These are phyloP conservation scores for Catostomus latipinnis DNA, from an alignment of 2,797 vertebrate genomes.

Conservation along the genomic window DNA sequence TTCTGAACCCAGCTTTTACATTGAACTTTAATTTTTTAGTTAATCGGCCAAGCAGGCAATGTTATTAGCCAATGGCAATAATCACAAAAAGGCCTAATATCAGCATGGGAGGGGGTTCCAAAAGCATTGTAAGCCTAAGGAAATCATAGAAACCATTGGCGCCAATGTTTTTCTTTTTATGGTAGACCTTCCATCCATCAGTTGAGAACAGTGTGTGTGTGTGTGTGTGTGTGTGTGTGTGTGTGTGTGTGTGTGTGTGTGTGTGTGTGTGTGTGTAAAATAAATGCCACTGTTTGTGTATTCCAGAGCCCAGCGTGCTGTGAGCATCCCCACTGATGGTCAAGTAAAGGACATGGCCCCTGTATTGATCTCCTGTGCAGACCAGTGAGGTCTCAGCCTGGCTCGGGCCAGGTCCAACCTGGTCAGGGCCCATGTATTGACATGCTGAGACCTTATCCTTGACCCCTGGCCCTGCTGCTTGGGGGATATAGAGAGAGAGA, in stretches of 20 bases:
- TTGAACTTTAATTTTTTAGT: too few relatives aligned
- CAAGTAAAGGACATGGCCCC: slow-evolving; percentile 94
- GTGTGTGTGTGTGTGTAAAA: not conserved
- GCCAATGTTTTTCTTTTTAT: too few relatives aligned
- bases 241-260: too few relatives aligned
- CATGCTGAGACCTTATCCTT: slow-evolving; percentile 82
- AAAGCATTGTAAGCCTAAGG: too few relatives aligned
- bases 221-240: too few relatives aligned
- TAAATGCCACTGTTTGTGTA: not conserved
- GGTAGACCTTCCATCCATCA: too few relatives aligned
- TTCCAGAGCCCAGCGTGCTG: slow-evolving; percentile 89
- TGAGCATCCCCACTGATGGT: slow-evolving; percentile 85
- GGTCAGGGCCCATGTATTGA: slow-evolving; percentile 47
- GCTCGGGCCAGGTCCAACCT: not conserved
- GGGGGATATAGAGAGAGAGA: slow-evolving; percentile 64
- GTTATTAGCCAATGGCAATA: too few relatives aligned
- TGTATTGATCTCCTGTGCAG: slow-evolving; percentile 98
- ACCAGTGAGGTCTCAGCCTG: slow-evolving; percentile 87
- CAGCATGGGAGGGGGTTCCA: too few relatives aligned
- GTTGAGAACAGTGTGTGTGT: too few relatives aligned
- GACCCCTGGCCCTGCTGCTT: slow-evolving; percentile 83
- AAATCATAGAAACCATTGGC: too few relatives aligned
- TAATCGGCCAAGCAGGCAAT: too few relatives aligned
- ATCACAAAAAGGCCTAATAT: too few relatives aligned
- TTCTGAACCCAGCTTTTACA: not conserved